A percentile compares a stretch with the other conserved stretches of the same genome.
These are phyloP conservation scores for Homalodisca vitripennis DNA, from an alignment of 1,140 invertebrate genomes.

Conservation along the genomic window DNA sequence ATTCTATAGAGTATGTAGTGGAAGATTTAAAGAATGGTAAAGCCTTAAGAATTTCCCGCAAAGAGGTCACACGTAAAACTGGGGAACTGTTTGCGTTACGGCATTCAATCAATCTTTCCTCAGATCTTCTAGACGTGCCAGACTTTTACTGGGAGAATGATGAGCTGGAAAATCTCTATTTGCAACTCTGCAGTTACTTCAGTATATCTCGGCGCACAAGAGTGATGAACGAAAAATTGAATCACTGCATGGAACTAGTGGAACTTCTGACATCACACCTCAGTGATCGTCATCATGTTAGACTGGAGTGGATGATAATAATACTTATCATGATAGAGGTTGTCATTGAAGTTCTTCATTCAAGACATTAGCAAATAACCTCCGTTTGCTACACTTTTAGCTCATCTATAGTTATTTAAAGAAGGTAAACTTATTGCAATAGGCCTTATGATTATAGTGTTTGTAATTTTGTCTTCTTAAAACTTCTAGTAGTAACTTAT, in stretches of 20 bases:
- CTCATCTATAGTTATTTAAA: too few species aligned
- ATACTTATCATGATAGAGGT: constrained; percentile 94
- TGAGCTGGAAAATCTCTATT: constrained; percentile 78
- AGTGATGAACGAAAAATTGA: constrained; percentile 92
- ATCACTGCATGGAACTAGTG: constrained; percentile 88
- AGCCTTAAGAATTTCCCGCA: constrained; percentile 63
- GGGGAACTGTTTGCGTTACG: constrained; percentile 88
- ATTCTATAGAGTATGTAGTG: constrained; percentile 77
- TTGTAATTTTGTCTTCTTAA: too few species aligned
- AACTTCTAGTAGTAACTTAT: too few species aligned
- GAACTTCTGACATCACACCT: constrained; percentile 84
- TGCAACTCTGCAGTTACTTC: constrained; percentile 78
- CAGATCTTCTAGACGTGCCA: constrained; percentile 89
- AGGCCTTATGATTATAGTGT: too few species aligned
- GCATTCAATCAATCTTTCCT: constrained; percentile 89
- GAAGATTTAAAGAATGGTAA: constrained; percentile 74
- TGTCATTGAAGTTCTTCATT: constrained; percentile 82
- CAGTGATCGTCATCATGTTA: constrained; percentile 85
- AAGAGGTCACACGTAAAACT: constrained; percentile 81
- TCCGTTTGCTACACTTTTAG: neutral
- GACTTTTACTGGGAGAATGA: constrained; percentile 98
- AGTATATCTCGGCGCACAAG: constrained; percentile 80
- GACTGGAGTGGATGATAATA: constrained; percentile 97
- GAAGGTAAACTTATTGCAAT: too few species aligned
- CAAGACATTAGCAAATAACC: constrained; percentile 43